phyloP scores from a whole-genome alignment of 2,797 vertebrate species.

The Spinus olivaceus region DNA sequence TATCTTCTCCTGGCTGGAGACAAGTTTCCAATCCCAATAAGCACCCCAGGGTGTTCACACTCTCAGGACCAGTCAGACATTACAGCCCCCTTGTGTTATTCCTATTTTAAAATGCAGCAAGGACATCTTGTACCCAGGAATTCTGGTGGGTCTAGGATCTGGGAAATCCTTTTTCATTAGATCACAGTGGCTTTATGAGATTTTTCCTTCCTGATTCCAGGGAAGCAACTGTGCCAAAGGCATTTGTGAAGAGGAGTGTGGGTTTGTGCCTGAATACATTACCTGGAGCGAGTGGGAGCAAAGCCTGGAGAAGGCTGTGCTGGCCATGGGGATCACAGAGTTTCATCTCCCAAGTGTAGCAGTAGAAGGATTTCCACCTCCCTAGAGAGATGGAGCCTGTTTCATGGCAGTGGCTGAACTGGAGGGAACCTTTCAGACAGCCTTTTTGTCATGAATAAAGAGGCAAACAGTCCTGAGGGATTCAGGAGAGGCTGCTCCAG shows the following conservation, averaged over 20 bases:
- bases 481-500: background rate
- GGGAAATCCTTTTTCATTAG: background rate
- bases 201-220: background rate
- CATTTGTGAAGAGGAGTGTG: accelerated
- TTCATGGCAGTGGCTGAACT: background rate
- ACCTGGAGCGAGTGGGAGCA: background rate
- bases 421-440: background rate
- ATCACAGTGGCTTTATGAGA: background rate
- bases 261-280: background rate
- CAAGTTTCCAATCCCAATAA: background rate
- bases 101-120: background rate
- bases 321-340: background rate
- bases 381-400: background rate
- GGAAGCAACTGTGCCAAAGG: background rate
- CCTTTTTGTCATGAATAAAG: background rate
- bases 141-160: too few species aligned
- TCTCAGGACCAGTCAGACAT: background rate
- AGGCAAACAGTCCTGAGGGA: background rate
- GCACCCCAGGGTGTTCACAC: background rate
- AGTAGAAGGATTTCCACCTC: background rate
- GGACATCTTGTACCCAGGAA: background rate
- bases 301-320: background rate
- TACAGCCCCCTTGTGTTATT: background rate
- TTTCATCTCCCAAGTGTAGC: background rate
- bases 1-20: background rate